Percentiles rank a stretch among this genome's conserved stretches.
Conservation (phyloP, 2,113 vertebrate species). For the Emberiza fucata region DNA sequence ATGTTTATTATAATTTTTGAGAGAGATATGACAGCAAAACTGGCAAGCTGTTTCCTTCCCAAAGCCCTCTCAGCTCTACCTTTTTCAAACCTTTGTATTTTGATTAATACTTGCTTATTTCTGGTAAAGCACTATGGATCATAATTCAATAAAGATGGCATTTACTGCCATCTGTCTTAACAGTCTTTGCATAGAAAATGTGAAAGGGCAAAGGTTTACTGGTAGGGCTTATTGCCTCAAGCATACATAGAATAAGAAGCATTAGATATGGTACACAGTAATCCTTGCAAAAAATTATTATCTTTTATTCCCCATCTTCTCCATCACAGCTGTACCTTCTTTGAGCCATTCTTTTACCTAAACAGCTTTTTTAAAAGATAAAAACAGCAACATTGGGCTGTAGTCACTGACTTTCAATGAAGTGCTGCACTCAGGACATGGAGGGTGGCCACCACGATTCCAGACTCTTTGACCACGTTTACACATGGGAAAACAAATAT, state of each 20-base stretch:
- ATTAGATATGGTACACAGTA: neutral
- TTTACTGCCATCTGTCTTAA: constrained; percentile 64
- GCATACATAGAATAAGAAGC: constrained; percentile 5
- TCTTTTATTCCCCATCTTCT: neutral
- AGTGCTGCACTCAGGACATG: neutral
- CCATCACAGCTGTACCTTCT: neutral
- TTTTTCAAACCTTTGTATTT: constrained; percentile 54
- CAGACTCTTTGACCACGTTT: neutral
- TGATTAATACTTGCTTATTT: constrained; percentile 71
- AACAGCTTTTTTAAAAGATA: constrained; percentile 13
- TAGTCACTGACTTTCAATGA: constrained; percentile 5
- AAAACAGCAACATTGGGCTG: neutral
- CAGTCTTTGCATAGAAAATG: constrained; percentile 61
- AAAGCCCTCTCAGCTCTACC: neutral
- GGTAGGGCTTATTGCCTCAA: constrained; percentile 43
- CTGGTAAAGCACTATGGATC: constrained; percentile 54
- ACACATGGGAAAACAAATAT: neutral
- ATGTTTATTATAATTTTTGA: neutral
- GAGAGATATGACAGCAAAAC: neutral
- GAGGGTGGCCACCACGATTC: neutral
- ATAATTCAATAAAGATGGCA: constrained; percentile 69
- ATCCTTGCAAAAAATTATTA: neutral
- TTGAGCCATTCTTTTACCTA: neutral
- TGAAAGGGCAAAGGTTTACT: constrained; percentile 61
- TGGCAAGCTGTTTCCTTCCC: neutral